Evolutionary conservation across 2,888 invertebrate genomes (phyloP).

Genomic region (Acronicta aceris): DNA sequence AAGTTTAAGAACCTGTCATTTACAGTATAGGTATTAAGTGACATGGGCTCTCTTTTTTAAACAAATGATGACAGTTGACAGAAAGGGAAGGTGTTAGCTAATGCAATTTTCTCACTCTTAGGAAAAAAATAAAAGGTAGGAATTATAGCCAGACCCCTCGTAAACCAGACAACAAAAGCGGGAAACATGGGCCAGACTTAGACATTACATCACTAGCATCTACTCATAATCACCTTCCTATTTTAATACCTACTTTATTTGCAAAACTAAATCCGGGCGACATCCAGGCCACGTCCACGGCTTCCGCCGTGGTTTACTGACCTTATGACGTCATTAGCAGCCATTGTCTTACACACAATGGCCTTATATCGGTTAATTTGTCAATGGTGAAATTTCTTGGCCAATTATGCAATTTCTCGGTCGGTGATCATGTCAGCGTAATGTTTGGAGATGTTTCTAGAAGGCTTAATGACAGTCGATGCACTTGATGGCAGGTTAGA

Average conservation of each 20-base stretch:
- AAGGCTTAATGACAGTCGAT: conserved; percentile 2
- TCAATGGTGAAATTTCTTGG: conserved; percentile 68
- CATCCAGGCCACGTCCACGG: conserved; percentile 53
- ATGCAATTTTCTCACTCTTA: too few relatives aligned
- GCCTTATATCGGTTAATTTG: conserved; percentile 69
- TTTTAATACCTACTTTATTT: conserved; percentile 25
- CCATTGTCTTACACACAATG: conserved; percentile 82
- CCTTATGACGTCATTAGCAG: conserved; percentile 52
- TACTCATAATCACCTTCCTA: conserved; percentile 35
- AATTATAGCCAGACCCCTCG: neutral
- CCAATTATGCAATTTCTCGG: conserved; percentile 57
- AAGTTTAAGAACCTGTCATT: too few relatives aligned
- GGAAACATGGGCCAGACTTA: neutral
- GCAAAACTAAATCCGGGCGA: conserved; percentile 44
- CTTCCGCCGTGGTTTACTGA: conserved; percentile 60
- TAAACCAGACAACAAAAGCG: neutral
- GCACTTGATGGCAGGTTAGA: neutral
- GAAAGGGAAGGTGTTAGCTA: too few relatives aligned
- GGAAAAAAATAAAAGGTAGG: too few relatives aligned
- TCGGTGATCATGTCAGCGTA: conserved; percentile 39
- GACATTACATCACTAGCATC: conserved; percentile 26
- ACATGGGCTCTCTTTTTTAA: too few relatives aligned
- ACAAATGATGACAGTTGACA: too few relatives aligned
- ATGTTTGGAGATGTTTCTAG: conserved; percentile 29
- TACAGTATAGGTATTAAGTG: too few relatives aligned